A percentile compares a stretch with the other conserved stretches of the same genome.
Conservation (phyloP, 2,113 vertebrate genomes). For the Eubucco bourcierii region DNA sequence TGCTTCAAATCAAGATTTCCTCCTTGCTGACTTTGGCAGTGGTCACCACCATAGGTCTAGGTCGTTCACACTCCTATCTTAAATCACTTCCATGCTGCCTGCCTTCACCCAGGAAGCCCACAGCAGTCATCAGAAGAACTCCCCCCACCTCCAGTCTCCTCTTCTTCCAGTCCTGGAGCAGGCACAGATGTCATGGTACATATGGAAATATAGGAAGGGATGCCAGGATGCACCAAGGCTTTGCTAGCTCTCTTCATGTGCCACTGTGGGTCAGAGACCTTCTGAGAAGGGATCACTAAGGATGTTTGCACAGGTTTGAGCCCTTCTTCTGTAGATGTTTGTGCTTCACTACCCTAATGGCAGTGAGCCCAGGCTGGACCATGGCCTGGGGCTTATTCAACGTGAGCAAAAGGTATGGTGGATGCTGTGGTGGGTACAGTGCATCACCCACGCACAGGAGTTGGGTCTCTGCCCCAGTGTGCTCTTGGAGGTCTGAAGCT, state of each 20-base stretch:
- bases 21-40: not conserved
- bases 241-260: rapidly evolving
- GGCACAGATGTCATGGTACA: not conserved
- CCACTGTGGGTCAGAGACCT: not conserved
- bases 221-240: not conserved
- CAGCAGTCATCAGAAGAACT: not conserved
- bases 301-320: not conserved
- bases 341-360: not conserved
- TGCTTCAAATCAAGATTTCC: not conserved
- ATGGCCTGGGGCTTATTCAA: not conserved
- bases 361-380: not conserved
- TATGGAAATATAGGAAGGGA: not conserved
- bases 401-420: rapidly evolving
- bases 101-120: not conserved
- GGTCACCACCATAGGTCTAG: rapidly evolving
- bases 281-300: not conserved
- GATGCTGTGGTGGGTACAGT: rapidly evolving
- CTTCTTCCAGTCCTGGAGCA: not conserved
- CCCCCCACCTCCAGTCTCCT: too few species aligned
- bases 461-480: rapidly evolving
- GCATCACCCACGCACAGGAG: rapidly evolving
- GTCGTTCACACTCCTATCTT: not conserved
- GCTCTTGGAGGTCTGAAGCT: not conserved
- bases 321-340: not conserved
- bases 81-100: not conserved